Evolutionary conservation across 2,113 vertebrate species (phyloP).

Genomic region (Colaptes auratus): DNA sequence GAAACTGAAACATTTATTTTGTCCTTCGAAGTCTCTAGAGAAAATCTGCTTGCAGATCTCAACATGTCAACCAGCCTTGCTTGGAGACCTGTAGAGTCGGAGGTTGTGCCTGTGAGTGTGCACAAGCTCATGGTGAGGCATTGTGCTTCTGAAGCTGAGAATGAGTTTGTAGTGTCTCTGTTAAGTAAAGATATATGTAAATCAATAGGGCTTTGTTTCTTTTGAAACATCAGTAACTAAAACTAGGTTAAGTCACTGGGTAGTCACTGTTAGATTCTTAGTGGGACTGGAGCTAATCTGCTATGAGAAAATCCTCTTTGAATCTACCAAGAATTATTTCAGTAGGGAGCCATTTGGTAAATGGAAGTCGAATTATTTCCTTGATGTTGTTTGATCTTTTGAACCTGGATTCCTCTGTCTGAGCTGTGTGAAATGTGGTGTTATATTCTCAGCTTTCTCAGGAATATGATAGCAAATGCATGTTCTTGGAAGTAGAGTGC

Average conservation of each 20-base stretch:
- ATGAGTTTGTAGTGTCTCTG: background rate
- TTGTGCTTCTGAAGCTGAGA: background rate
- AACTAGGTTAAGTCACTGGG: background rate
- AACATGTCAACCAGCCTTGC: background rate
- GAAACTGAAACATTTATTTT: background rate
- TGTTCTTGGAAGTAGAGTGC: conserved; percentile 54
- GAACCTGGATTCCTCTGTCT: background rate
- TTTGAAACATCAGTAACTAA: background rate
- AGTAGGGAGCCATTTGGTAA: background rate
- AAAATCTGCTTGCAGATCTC: background rate
- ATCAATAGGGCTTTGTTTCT: background rate
- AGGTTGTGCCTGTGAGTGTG: background rate
- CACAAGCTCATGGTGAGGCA: background rate
- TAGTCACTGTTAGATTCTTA: background rate
- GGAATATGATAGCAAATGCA: conserved; percentile 24
- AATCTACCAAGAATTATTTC: background rate
- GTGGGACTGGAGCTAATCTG: background rate
- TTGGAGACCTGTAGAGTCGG: background rate
- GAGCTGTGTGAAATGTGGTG: background rate
- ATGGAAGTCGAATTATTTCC: background rate
- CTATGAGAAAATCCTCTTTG: background rate
- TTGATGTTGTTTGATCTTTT: background rate
- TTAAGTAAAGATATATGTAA: accelerated
- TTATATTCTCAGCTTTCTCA: conserved; percentile 4
- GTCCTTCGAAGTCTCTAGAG: background rate